phyloP scores from a whole-genome alignment of 2,888 invertebrate genomes.

The Tethea ocularis region DNA sequence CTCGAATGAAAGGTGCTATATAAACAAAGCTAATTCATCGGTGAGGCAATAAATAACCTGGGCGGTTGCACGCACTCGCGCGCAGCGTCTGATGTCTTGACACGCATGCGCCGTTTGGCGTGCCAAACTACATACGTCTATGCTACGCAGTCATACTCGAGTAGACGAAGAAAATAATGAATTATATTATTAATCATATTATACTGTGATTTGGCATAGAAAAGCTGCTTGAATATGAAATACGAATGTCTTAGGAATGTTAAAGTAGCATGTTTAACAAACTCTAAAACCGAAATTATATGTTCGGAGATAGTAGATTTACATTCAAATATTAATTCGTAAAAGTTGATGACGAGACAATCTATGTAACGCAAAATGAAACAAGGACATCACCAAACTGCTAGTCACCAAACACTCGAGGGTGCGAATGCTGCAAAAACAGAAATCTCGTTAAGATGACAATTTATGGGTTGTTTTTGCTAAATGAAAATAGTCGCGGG shows the following conservation, averaged over 20 bases:
- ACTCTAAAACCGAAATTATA: constrained; percentile 12
- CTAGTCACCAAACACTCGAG: constrained; percentile 64
- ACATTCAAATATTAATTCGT: constrained; percentile 25
- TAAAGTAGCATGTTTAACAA: neutral
- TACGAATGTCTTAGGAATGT: neutral
- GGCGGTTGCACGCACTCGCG: constrained; percentile 76
- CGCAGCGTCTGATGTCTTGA: constrained; percentile 68
- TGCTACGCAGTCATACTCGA: constrained; percentile 33
- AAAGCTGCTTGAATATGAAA: constrained; percentile 9
- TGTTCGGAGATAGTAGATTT: constrained; percentile 4
- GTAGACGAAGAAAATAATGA: constrained; percentile 36
- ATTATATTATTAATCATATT: constrained; percentile 26
- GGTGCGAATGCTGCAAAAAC: constrained; percentile 81
- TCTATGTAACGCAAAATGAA: constrained; percentile 41
- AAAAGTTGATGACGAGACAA: constrained; percentile 60
- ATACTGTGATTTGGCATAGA: constrained; percentile 8
- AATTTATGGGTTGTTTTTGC: constrained; percentile 84
- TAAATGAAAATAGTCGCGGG: constrained; percentile 82
- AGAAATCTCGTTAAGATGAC: constrained; percentile 84
- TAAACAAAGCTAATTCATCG: constrained; percentile 67
- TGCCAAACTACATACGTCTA: constrained; percentile 72
- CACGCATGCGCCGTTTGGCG: constrained; percentile 70
- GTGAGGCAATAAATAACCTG: constrained; percentile 71
- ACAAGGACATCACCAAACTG: constrained; percentile 55
- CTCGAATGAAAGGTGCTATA: constrained; percentile 67